phyloP scores from a whole-genome alignment of 2,797 vertebrate species.

The Nannoperca australis region DNA sequence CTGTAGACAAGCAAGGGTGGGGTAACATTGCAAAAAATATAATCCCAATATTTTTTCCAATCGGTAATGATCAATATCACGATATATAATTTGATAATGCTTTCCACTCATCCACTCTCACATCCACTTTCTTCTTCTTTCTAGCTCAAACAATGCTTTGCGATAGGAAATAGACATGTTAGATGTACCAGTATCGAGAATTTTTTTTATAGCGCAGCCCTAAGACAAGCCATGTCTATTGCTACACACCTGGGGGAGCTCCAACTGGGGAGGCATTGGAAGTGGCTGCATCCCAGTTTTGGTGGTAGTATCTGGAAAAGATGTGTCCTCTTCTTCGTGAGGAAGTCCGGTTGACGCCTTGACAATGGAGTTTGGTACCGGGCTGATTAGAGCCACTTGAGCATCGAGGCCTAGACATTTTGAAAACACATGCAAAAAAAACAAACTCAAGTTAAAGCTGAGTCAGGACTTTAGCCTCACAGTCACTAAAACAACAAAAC shows the following conservation, averaged over 20 bases:
- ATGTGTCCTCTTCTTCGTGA: not conserved
- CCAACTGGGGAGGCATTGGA: slow-evolving; percentile 67
- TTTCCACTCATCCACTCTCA: no score
- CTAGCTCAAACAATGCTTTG: no score
- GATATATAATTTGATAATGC: no score
- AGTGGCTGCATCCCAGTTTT: slow-evolving; percentile 15
- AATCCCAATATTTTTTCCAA: no score
- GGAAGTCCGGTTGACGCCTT: not conserved
- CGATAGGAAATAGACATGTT: no score
- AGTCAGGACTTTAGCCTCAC: not conserved
- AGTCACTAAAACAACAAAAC: not conserved
- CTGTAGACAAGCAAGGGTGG: no score
- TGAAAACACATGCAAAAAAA: not conserved
- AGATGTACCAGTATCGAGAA: no score
- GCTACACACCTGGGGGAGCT: slow-evolving; percentile 74
- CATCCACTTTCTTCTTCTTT: no score
- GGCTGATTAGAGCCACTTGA: slow-evolving; percentile 31
- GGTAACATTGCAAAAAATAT: no score
- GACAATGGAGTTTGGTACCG: not conserved
- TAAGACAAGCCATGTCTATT: no score
- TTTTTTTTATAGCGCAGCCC: no score
- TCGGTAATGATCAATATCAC: no score
- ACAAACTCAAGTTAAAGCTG: not conserved
- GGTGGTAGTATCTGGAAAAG: not conserved
- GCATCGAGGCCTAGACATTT: slow-evolving; percentile 43